Conservation (phyloP, 2,797 vertebrate genomes). For the Melanotaenia maccullochi region DNA sequence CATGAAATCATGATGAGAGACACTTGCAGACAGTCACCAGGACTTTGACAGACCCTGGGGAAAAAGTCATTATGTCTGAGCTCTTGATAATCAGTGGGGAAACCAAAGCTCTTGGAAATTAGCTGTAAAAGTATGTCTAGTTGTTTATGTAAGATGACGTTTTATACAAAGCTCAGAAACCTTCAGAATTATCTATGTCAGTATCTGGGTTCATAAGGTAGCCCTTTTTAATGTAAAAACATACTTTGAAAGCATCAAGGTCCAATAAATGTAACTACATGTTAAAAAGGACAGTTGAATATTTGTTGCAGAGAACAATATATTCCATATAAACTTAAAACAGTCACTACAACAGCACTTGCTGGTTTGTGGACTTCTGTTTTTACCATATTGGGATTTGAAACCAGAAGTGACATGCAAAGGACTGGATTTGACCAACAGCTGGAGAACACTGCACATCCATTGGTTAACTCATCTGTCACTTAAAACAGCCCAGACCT, state of each 20-base stretch:
- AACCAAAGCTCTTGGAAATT: constrained; percentile 1
- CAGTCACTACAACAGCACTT: too few relatives aligned
- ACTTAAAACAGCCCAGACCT: background rate
- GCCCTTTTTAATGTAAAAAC: background rate
- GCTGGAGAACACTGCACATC: background rate
- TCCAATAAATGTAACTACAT: too few relatives aligned
- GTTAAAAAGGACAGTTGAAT: too few relatives aligned
- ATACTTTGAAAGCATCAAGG: background rate
- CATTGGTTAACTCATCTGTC: background rate
- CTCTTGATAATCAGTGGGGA: constrained; percentile 49
- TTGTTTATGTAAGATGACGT: background rate
- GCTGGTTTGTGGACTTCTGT: too few relatives aligned
- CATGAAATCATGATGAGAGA: constrained; percentile 59
- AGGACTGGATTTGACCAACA: background rate
- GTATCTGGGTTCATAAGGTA: too few relatives aligned
- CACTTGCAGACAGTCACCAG: constrained; percentile 66
- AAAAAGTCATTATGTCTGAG: constrained; percentile 56
- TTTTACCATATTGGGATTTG: background rate
- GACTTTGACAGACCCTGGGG: constrained; percentile 52
- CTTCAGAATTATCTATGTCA: too few relatives aligned
- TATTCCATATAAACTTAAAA: too few relatives aligned
- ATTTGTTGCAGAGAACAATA: too few relatives aligned
- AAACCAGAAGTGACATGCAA: background rate
- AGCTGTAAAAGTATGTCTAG: background rate
- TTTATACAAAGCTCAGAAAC: too few relatives aligned